Conservation (phyloP, 2,888 invertebrate genomes). For the Yponomeuta malinellus region DNA sequence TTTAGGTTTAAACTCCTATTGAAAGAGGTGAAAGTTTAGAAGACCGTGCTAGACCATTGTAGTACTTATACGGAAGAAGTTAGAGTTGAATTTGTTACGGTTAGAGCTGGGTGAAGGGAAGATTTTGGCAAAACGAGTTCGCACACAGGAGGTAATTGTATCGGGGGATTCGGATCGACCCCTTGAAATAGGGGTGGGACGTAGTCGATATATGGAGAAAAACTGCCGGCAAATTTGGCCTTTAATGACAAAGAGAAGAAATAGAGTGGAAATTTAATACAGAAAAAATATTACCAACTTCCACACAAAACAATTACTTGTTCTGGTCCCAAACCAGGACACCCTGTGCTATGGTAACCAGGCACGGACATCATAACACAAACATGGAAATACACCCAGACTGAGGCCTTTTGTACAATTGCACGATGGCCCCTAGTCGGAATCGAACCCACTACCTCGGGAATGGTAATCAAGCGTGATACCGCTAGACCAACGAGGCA, state of each 20-base stretch:
- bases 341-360: no score
- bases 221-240: conserved; percentile 30
- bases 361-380: no score
- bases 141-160: conserved; percentile 71
- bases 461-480: no score
- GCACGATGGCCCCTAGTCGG: no score
- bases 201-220: conserved; percentile 31
- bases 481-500: no score
- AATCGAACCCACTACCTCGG: no score
- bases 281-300: no score
- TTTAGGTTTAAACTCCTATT: conserved; percentile 73
- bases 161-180: conserved; percentile 66
- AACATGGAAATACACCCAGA: no score
- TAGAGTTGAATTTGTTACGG: conserved; percentile 32
- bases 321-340: no score
- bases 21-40: conserved; percentile 74
- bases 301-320: no score
- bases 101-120: conserved; percentile 36
- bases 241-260: conserved; percentile 25
- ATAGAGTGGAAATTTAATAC: no score
- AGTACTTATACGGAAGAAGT: conserved; percentile 29
- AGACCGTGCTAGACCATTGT: conserved; percentile 31
- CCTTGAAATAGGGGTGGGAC: conserved; percentile 40
- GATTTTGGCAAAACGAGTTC: conserved; percentile 70
- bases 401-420: no score